Percentiles rank a stretch among this genome's conserved stretches.
phyloP scores from a whole-genome alignment of 2,113 vertebrate species.

The Prochilodus magdalenae region DNA sequence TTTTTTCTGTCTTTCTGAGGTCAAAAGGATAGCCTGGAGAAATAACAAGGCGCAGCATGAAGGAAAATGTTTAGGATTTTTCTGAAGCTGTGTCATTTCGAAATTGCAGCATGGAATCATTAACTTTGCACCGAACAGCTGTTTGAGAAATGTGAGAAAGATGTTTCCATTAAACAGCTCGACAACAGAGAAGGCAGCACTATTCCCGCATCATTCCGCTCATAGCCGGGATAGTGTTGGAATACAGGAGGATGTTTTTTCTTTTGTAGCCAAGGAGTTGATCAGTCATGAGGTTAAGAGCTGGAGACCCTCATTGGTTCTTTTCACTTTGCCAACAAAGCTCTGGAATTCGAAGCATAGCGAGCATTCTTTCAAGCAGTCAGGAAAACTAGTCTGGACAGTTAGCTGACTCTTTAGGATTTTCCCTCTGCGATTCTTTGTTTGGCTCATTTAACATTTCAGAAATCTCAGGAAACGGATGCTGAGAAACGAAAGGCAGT shows the following conservation, averaged over 20 bases:
- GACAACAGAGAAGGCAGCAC: background rate
- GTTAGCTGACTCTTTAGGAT: slow-evolving; percentile 34
- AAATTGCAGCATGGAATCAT: background rate
- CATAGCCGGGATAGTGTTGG: slow-evolving; percentile 12
- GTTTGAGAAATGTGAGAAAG: background rate
- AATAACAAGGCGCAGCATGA: background rate
- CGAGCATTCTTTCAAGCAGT: slow-evolving; percentile 49
- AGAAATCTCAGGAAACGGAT: slow-evolving; percentile 4
- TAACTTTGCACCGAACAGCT: background rate
- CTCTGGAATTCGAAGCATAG: slow-evolving; percentile 46
- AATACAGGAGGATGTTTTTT: slow-evolving; percentile 5
- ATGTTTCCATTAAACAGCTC: background rate
- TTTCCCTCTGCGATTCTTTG: background rate
- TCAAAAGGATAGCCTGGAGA: background rate
- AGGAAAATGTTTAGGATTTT: background rate
- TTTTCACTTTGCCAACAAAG: slow-evolving; percentile 48
- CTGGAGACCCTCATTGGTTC: slow-evolving; percentile 18
- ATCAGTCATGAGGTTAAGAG: slow-evolving; percentile 30
- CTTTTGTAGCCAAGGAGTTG: slow-evolving; percentile 21
- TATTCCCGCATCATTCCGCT: slow-evolving; percentile 8
- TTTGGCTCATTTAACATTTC: slow-evolving; percentile 21
- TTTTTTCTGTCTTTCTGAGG: background rate
- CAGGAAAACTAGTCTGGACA: slow-evolving; percentile 43
- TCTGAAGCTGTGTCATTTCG: background rate
- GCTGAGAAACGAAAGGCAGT: background rate